Conservation (phyloP, 2,113 vertebrate species). For the Sciurus niger region DNA sequence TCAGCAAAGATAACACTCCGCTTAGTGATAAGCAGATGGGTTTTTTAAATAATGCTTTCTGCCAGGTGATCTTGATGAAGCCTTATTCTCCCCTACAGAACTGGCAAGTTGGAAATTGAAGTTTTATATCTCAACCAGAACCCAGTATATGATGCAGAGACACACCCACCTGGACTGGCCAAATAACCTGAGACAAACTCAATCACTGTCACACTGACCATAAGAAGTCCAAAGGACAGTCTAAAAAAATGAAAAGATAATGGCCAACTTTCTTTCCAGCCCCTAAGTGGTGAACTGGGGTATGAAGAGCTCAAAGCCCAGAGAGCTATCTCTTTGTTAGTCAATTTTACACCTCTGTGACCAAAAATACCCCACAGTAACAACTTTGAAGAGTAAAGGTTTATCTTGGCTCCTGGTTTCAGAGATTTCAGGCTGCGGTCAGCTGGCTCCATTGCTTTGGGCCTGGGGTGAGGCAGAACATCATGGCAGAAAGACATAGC, state of each 20-base stretch:
- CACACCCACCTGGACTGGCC: neutral
- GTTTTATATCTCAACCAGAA: neutral
- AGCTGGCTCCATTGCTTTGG: neutral
- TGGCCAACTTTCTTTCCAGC: neutral
- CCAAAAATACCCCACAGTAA: neutral
- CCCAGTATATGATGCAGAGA: neutral
- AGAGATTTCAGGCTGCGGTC: neutral
- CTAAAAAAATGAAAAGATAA: neutral
- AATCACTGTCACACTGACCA: neutral
- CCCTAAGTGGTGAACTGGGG: neutral
- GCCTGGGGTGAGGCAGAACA: neutral
- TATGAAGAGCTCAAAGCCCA: neutral
- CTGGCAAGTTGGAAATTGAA: constrained; percentile 25
- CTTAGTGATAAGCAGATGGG: neutral
- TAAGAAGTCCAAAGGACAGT: neutral
- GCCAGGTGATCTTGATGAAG: constrained; percentile 36
- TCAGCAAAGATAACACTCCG: neutral
- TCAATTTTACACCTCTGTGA: neutral
- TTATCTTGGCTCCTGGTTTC: neutral
- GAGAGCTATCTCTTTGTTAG: neutral
- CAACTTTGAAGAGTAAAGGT: neutral
- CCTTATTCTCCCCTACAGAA: constrained; percentile 8
- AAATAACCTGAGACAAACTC: neutral
- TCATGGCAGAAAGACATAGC: neutral
- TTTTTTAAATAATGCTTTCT: constrained; percentile 46